Evolutionary conservation across 2,888 invertebrate species (phyloP).

Genomic region (Perizoma affinitatum): DNA sequence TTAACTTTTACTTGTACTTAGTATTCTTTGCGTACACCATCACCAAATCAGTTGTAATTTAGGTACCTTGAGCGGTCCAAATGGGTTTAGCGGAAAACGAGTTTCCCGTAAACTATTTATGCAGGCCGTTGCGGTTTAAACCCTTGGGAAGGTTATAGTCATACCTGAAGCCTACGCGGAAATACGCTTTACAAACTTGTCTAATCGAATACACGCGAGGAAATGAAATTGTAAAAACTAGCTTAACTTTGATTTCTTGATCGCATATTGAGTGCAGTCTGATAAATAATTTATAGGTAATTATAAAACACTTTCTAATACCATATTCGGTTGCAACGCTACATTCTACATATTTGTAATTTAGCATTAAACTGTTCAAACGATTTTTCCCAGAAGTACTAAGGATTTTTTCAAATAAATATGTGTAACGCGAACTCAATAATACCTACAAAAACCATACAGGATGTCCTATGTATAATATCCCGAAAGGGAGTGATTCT

Average conservation of each 20-base stretch:
- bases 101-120: slow-evolving; percentile 33
- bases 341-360: neutral
- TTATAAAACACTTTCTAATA: slow-evolving; percentile 10
- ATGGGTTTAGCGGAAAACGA: slow-evolving; percentile 21
- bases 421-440: too few relatives aligned
- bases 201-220: slow-evolving; percentile 37
- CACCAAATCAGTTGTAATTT: slow-evolving; percentile 22
- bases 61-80: slow-evolving; percentile 18
- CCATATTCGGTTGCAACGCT: slow-evolving; percentile 1
- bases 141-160: slow-evolving; percentile 32
- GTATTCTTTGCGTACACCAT: neutral
- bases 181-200: slow-evolving; percentile 37
- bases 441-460: too few relatives aligned
- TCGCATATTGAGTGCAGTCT: slow-evolving; percentile 8
- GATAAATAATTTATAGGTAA: slow-evolving; percentile 15
- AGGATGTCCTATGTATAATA: too few relatives aligned
- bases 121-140: slow-evolving; percentile 16
- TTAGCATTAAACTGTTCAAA: too few relatives aligned
- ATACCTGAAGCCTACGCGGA: slow-evolving; percentile 33
- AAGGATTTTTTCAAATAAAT: too few relatives aligned
- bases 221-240: slow-evolving; percentile 13
- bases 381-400: too few relatives aligned
- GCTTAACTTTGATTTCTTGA: slow-evolving; percentile 6
- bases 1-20: slow-evolving; percentile 4
- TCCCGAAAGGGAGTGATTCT: too few relatives aligned